Conservation (phyloP, 1,140 invertebrate genomes). For the Drosophila lacteicornis region DNA sequence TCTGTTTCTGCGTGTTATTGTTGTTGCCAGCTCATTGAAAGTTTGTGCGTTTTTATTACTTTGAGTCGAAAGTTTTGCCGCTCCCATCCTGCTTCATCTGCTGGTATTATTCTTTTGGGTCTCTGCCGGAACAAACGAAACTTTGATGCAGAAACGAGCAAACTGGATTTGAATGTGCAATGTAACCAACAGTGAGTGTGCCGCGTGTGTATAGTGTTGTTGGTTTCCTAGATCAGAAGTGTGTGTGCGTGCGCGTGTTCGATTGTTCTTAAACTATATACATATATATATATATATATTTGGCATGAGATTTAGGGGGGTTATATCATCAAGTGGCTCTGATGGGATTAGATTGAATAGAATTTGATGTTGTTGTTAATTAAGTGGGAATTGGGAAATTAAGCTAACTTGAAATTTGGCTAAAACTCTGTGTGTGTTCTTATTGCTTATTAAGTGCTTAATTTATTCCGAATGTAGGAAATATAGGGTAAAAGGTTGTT, state of each 20-base stretch:
- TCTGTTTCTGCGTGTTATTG: slow-evolving; percentile 34
- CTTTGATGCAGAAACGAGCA: slow-evolving; percentile 51
- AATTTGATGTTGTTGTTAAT: slow-evolving; percentile 35
- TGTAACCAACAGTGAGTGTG: slow-evolving; percentile 36
- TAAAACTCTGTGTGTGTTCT: slow-evolving; percentile 10
- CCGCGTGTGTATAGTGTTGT: slow-evolving; percentile 14
- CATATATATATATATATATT: not conserved
- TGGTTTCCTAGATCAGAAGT: slow-evolving; percentile 6
- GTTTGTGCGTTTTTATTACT: slow-evolving; percentile 81
- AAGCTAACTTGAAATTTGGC: slow-evolving; percentile 5
- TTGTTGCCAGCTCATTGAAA: slow-evolving; percentile 75
- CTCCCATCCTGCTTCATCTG: not conserved
- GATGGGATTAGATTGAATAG: slow-evolving; percentile 32
- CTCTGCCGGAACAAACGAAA: slow-evolving; percentile 36
- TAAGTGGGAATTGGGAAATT: slow-evolving; percentile 31
- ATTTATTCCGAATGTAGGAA: not conserved
- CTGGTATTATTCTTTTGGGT: slow-evolving; percentile 61
- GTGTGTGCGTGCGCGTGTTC: slow-evolving; percentile 26
- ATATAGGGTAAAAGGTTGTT: not conserved
- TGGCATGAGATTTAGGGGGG: not conserved
- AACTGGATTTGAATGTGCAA: slow-evolving; percentile 45
- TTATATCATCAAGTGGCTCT: slow-evolving; percentile 23
- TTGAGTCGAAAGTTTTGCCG: slow-evolving; percentile 62
- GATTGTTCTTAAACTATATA: slow-evolving; percentile 24
- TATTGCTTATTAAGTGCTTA: slow-evolving; percentile 11